Percentiles rank a stretch among this genome's conserved stretches.
phyloP scores from a whole-genome alignment of 2,888 invertebrate genomes.

The Lypha dubia region DNA sequence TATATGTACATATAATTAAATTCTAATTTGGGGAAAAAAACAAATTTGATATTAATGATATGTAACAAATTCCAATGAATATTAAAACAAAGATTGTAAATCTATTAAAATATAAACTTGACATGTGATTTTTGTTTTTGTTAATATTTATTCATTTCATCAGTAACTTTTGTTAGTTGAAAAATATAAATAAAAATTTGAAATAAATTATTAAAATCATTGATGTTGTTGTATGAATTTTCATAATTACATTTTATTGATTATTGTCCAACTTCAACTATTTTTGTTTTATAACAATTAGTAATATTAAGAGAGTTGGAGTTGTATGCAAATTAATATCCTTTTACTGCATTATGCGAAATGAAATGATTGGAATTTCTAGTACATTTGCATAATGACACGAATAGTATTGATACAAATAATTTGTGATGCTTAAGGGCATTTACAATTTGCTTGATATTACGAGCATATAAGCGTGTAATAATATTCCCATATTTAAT shows the following conservation, averaged over 20 bases:
- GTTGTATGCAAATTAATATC: conserved; percentile 23
- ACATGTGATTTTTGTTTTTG: conserved; percentile 23
- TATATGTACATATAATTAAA: conserved; percentile 16
- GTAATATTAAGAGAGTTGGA: conserved; percentile 34
- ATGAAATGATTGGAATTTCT: conserved; percentile 9
- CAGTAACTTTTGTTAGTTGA: conserved; percentile 23
- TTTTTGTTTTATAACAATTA: conserved; percentile 31
- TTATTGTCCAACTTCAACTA: conserved; percentile 43
- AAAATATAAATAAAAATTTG: conserved; percentile 32
- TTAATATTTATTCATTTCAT: conserved; percentile 16
- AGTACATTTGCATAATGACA: conserved; percentile 28
- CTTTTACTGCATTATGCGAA: not conserved
- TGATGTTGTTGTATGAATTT: conserved; percentile 37
- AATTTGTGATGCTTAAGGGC: conserved; percentile 38
- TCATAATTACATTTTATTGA: conserved; percentile 43
- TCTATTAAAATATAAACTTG: conserved; percentile 25
- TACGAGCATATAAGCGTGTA: not conserved
- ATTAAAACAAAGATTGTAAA: not conserved
- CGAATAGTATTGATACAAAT: conserved; percentile 25
- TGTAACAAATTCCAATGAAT: conserved; percentile 2
- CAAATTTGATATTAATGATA: not conserved
- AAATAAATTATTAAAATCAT: conserved; percentile 49
- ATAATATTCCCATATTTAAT: conserved; percentile 38
- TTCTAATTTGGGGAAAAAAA: not conserved
- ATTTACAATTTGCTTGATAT: conserved; percentile 41